These are phyloP conservation scores for Bedellia somnulentella DNA, from an alignment of 2,888 invertebrate species.

Conservation along the genomic window DNA sequence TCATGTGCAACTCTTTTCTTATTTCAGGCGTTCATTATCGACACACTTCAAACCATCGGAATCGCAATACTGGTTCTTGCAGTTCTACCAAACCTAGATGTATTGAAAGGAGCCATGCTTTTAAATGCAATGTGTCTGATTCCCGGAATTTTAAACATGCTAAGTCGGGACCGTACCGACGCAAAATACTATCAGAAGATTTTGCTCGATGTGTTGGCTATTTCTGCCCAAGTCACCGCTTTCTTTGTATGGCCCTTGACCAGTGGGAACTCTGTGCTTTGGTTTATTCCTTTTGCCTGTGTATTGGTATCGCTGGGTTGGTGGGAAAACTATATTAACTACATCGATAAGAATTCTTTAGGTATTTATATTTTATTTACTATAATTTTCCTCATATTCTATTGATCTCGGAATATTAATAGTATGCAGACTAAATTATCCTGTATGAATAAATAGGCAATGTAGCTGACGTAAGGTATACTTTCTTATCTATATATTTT, in stretches of 20 bases:
- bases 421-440: too few species aligned
- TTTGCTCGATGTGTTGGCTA: conserved; percentile 60
- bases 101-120: conserved; percentile 79
- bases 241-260: conserved; percentile 70
- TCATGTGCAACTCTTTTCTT: too few species aligned
- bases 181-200: conserved; percentile 33
- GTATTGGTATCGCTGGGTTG: conserved; percentile 74
- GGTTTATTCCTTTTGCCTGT: conserved; percentile 67
- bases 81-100: conserved; percentile 79
- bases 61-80: conserved; percentile 73
- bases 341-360: conserved; percentile 23
- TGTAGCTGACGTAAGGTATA: too few species aligned
- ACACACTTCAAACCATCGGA: conserved; percentile 78
- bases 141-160: conserved; percentile 74
- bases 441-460: too few species aligned
- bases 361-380: conserved; percentile 19
- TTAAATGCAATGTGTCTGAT: conserved; percentile 83
- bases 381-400: too few species aligned
- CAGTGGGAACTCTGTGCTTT: conserved; percentile 42
- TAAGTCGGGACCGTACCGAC: conserved; percentile 32
- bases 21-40: conserved; percentile 67
- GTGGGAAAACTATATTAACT: conserved; percentile 80
- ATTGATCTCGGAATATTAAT: too few species aligned
- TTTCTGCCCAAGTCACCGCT: conserved; percentile 66
- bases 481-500: too few species aligned